Evolutionary conservation across 2,797 vertebrate species (phyloP).

Genomic region (Smutsia gigantea): DNA sequence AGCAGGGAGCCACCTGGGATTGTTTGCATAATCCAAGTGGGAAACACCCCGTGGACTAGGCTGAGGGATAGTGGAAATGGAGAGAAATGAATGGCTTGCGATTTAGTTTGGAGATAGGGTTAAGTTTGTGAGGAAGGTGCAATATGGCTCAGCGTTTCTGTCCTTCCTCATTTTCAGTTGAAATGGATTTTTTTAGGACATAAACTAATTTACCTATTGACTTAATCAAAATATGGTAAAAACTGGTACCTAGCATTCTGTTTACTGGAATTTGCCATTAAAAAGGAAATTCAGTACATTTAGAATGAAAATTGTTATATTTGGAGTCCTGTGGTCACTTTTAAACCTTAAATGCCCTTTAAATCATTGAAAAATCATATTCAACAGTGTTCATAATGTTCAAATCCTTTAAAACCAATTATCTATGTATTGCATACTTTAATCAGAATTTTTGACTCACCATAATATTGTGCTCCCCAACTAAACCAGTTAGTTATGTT

Average conservation of each 20-base stretch:
- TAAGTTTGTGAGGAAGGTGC: background rate
- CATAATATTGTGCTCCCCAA: background rate
- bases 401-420: background rate
- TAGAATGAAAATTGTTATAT: background rate
- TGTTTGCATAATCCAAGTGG: background rate
- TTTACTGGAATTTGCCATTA: background rate
- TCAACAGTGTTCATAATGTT: background rate
- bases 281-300: background rate
- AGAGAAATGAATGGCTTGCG: background rate
- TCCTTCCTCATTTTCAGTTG: background rate
- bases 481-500: background rate
- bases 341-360: slow-evolving; percentile 1
- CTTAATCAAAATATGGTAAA: background rate
- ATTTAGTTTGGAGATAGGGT: background rate
- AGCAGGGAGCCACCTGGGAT: background rate
- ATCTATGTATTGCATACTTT: background rate
- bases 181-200: background rate
- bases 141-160: background rate
- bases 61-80: background rate
- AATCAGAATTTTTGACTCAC: slow-evolving; percentile 7
- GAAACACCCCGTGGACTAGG: background rate
- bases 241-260: background rate
- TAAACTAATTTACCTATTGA: background rate
- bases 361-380: background rate
- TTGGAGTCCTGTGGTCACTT: background rate